A percentile compares a stretch with the other conserved stretches of the same genome.
These are phyloP conservation scores for Chrysolina americana DNA, from an alignment of 2,888 invertebrate species.

Conservation along the genomic window DNA sequence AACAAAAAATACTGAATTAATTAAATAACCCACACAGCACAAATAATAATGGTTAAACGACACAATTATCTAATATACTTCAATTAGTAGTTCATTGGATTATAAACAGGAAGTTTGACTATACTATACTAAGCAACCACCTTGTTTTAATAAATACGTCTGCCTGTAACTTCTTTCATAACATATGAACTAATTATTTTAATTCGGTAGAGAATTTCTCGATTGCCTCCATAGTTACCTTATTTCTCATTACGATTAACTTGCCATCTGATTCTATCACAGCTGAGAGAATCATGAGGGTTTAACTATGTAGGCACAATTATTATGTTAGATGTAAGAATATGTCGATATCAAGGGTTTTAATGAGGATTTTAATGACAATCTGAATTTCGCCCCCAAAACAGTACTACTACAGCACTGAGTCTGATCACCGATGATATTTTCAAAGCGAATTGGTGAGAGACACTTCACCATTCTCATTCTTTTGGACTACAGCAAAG, in stretches of 20 bases:
- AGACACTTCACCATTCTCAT: no score
- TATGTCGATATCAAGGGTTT: background rate
- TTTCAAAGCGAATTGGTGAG: no score
- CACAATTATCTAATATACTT: conserved; percentile 27
- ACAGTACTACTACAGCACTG: no score
- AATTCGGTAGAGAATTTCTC: background rate
- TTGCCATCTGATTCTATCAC: conserved; percentile 11
- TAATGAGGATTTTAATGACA: no score
- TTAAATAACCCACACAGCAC: background rate
- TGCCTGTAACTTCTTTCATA: background rate
- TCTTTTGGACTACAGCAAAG: no score
- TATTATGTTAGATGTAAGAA: background rate
- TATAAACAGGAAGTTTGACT: conserved; percentile 36
- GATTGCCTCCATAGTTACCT: background rate
- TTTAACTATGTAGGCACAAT: conserved; percentile 4
- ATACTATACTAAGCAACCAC: conserved; percentile 29
- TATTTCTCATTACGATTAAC: conserved; percentile 1
- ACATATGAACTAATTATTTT: background rate
- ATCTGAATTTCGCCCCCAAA: no score
- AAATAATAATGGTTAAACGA: conserved; percentile 18
- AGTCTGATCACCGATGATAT: no score
- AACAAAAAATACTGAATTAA: background rate
- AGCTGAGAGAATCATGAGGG: background rate
- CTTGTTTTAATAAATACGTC: conserved; percentile 10
- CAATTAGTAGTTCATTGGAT: conserved; percentile 5